Base-by-base conservation (phyloP, 2,113 vertebrate species). In the Sebastes schlegelii region DNA sequence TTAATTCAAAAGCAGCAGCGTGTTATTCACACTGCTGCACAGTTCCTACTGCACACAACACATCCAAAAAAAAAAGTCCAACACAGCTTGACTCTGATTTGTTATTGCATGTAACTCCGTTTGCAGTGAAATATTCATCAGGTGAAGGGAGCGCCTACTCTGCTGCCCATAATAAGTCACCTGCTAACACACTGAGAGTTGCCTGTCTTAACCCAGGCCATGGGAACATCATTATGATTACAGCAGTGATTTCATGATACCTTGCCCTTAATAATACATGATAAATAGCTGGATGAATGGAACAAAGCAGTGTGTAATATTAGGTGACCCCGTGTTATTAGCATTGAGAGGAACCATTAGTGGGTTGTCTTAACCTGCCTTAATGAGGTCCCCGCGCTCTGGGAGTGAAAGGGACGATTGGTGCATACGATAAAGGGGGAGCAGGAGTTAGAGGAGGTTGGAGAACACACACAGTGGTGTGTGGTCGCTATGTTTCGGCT, bases 331-430 rank as follows among this genome's bases (percentile, higher is more conserved):
- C n/a, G 13, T 86, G 89, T 94, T 93, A 94, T 94, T 93, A 93
- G 90, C 89, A 74, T 82, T 91, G 91, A 93, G 90, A 94, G 92
- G 91, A 94, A 84, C 89, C 93, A 94, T 95, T 94, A 94, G 91
- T 76, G 90, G 79, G 85, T 90, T 90, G 86, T 91, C 89, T 93
- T 95, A 94, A 95, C 89, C 94, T 89, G 85, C 90, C 87, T 92
- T 94, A 95, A 95, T 95, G 94, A 94, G 92, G 93, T 94, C 92
- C 93, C 89, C 79, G 85, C 88, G 88, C 87, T 90, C 89, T 74
- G 89, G 91, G 91, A 93, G 88, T 83, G 85, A 85, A 87, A 79
- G 90, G 68, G 86, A 87, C 75, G 70, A 86, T 75, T 74, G 74
- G 83, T 88, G 89, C 90, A 84, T 87, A 80, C 58, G 74, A 87